A percentile compares a stretch with the other conserved stretches of the same genome.
Conservation (phyloP, 2,888 invertebrate genomes). For the Andrena marginata region DNA sequence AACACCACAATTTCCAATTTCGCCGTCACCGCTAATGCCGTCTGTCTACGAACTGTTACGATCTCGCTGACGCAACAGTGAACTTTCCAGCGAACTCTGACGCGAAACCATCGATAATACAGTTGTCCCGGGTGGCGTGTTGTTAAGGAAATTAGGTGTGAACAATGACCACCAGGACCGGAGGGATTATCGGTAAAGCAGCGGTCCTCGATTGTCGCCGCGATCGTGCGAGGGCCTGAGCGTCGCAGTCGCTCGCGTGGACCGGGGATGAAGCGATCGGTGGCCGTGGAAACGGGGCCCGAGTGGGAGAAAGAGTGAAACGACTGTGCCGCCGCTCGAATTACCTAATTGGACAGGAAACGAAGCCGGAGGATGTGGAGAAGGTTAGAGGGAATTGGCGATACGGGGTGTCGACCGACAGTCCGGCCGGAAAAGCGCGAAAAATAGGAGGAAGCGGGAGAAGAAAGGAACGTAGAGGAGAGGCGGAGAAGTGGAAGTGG, state of each 20-base stretch:
- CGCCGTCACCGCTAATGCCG: no score
- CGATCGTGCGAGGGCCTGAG: no score
- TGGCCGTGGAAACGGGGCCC: neutral
- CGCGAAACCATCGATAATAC: no score
- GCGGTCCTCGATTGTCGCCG: no score
- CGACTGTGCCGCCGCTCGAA: constrained; percentile 15
- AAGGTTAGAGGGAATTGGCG: constrained; percentile 1
- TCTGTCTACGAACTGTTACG: no score
- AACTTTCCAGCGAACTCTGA: no score
- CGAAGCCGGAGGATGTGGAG: constrained; percentile 16
- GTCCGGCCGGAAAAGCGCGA: constrained; percentile 55
- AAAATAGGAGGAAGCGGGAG: constrained; percentile 55
- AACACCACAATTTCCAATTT: neutral
- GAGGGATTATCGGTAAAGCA: neutral
- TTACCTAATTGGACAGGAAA: constrained; percentile 33
- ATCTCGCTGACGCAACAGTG: no score
- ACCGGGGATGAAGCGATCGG: neutral
- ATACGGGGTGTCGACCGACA: constrained; percentile 8
- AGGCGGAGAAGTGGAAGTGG: constrained; percentile 78
- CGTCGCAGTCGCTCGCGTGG: neutral
- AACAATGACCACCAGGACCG: neutral
- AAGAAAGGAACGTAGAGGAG: constrained; percentile 56
- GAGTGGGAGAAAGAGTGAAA: neutral
- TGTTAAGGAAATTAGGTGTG: neutral
- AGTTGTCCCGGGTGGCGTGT: no score